phyloP scores from a whole-genome alignment of 2,888 invertebrate species.

The Deilephila elpenor region DNA sequence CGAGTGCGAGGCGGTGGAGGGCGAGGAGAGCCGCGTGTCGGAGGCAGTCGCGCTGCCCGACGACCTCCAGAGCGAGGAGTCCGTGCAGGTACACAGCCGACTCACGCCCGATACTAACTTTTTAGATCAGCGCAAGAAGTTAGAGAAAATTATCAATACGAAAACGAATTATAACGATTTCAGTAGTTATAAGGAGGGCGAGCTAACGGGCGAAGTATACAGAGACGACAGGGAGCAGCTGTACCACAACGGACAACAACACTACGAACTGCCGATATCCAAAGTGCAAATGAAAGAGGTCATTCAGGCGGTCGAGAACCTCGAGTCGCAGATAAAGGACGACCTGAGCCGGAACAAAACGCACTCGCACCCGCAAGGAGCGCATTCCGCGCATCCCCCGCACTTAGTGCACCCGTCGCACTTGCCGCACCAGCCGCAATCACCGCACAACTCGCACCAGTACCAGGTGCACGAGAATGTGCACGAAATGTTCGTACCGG shows the following conservation, averaged over 20 bases:
- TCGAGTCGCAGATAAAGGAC: slow-evolving; percentile 70
- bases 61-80: slow-evolving; percentile 78
- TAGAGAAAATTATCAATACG: slow-evolving; percentile 78
- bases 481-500: slow-evolving; percentile 63
- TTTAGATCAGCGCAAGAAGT: slow-evolving; percentile 71
- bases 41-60: slow-evolving; percentile 70
- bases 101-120: slow-evolving; percentile 86
- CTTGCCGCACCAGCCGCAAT: slow-evolving; percentile 32
- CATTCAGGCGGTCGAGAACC: slow-evolving; percentile 73
- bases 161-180: slow-evolving; percentile 80
- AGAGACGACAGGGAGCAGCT: slow-evolving; percentile 54
- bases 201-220: slow-evolving; percentile 65
- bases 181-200: slow-evolving; percentile 72
- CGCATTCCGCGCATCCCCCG: neutral
- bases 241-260: slow-evolving; percentile 65
- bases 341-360: slow-evolving; percentile 57
- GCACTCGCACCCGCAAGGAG: slow-evolving; percentile 29
- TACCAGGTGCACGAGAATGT: slow-evolving; percentile 73
- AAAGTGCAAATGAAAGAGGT: slow-evolving; percentile 75
- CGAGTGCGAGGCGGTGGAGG: slow-evolving; percentile 87
- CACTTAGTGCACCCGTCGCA: slow-evolving; percentile 13
- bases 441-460: slow-evolving; percentile 47
- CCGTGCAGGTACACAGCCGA: slow-evolving; percentile 87
- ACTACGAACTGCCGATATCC: slow-evolving; percentile 77
- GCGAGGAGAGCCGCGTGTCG: slow-evolving; percentile 81